Base-by-base conservation (phyloP, 2,888 invertebrate genomes). In the Koerneria pararmatus region DNA sequence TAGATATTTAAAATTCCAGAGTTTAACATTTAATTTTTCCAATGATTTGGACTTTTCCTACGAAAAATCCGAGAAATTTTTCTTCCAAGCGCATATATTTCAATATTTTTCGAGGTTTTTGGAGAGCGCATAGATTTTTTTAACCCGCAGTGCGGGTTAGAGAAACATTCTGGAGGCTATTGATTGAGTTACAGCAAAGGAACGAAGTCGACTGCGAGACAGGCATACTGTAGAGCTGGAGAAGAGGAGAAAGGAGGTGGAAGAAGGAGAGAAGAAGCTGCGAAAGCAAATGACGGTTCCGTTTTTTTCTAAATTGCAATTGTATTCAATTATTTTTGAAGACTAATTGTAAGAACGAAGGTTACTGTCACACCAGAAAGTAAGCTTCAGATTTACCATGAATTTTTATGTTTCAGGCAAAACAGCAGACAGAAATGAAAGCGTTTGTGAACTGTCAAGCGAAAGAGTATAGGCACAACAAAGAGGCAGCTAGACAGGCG, bases 381-480 rank as follows among this genome's bases (percentile, higher is more conserved):
- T 8, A 41, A 11, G 15, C 8, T 8, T 46, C 46, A 15, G 19
- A 46, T 15, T 46, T 11, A 41, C 46, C n/a, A 41, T 41, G 46
- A 11, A 41, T 41, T 41, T 41, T n/a, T 8, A 53, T 53, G 19
- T 37, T 71, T 29, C 54, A 71, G 69, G 61, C 59, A 22, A 72
- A 78, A 77, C 95, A 97, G 83, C 93, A 95, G 75, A 89, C 90
- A 75, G 95, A 97, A 83, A 88, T 92, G 73, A 95, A 95, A 84
- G 90, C 90, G 71, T 92, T 93, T 84, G 91, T 91, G 84, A 87
- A 90, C 77, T 91, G 92, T 84, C 92, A 94, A 86, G 93, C 95
- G 87, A 91, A 92, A 85, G 95, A 97, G 86, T 97, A 97, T 87
- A 88, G 87, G 80, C 90, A 91, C 61, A 94, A 91, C 85, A 97